A percentile compares a stretch with the other conserved stretches of the same genome.
phyloP scores from a whole-genome alignment of 1,140 invertebrate species.

The Campoletis sonorensis region DNA sequence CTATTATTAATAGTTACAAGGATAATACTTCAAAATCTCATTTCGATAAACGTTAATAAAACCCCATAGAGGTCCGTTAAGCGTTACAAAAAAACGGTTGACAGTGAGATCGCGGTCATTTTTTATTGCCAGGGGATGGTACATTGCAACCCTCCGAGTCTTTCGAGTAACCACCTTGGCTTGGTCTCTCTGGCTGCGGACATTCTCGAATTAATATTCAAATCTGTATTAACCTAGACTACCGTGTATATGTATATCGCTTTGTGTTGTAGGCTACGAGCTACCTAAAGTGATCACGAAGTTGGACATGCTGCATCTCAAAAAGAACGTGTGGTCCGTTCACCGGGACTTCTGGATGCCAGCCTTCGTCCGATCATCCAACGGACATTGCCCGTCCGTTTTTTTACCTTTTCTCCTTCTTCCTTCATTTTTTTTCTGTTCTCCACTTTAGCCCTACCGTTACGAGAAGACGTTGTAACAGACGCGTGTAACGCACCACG shows the following conservation, averaged over 20 bases:
- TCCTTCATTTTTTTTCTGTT: not conserved
- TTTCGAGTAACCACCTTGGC: not conserved
- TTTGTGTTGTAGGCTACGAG: not conserved
- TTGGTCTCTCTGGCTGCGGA: conserved; percentile 54
- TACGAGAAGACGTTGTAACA: not conserved
- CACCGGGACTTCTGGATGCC: not conserved
- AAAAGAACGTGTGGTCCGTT: not conserved
- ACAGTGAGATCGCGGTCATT: conserved; percentile 51
- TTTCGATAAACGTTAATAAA: too few species aligned
- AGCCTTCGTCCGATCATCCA: conserved; percentile 24
- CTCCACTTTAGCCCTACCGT: not conserved
- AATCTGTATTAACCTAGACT: conserved; percentile 64
- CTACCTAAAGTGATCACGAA: too few species aligned
- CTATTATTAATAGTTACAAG: too few species aligned
- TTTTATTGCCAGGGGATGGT: conserved; percentile 9
- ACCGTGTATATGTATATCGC: not conserved
- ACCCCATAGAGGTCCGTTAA: not conserved
- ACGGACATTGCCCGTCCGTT: conserved; percentile 26
- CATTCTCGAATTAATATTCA: conserved; percentile 72
- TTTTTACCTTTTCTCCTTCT: conserved; percentile 17
- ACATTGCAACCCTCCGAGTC: not conserved
- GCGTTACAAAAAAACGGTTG: conserved; percentile 51
- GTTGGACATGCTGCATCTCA: not conserved
- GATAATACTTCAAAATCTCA: not conserved
- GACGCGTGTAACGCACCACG: conserved; percentile 3